Evolutionary conservation across 2,797 vertebrate species (phyloP), one percentile per base, ranked within the genome.

Genomic region (Takifugu rubripes): DNA sequence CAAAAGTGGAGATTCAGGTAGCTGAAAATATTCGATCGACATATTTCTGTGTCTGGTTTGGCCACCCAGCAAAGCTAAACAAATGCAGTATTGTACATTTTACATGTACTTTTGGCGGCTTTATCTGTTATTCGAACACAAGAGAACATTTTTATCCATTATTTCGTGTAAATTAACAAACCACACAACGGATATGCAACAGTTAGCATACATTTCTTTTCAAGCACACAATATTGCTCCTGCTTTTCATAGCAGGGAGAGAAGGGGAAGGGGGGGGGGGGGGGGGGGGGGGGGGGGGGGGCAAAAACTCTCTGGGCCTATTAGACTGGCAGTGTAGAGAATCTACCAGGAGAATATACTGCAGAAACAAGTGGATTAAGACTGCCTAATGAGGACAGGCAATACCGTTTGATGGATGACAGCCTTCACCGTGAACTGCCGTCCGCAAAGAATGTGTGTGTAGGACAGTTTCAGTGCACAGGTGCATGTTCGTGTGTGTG

Each of bases 351-450:
- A 83, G 78, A 84, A 84, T 77, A 81, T 70, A 88, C 82, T 84
- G 69, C 74, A 80, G 77, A 87, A 89, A 89, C 84, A 87, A 88
- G 84, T 88, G 87, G 79, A 87, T 89, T 87, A 88, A 84, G 84
- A 87, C 75, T 88, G 87, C 85, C 84, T 88, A 89, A 90, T 68
- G 73, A 87, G 83, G 81, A 89, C 78, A 87, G 77, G 81, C 88
- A 87, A 87, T 85, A 87, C 80, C 69, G 63, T 58, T 63, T 90
- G 88, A 91, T 89, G 78, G 87, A 91, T 91, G 87, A 81, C 81
- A 82, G 78, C 66, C 67, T 75, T 87, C 84, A 81, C 62, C 68
- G 61, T 58, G 68, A 61, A 56, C 67, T 59, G 67, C 58, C 7
- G 9, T 42, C 49, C 68, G 74, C 45, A 67, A 52, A 70, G 54